These are phyloP conservation scores for Agapornis roseicollis DNA, from an alignment of 2,113 vertebrate genomes.

Conservation along the genomic window DNA sequence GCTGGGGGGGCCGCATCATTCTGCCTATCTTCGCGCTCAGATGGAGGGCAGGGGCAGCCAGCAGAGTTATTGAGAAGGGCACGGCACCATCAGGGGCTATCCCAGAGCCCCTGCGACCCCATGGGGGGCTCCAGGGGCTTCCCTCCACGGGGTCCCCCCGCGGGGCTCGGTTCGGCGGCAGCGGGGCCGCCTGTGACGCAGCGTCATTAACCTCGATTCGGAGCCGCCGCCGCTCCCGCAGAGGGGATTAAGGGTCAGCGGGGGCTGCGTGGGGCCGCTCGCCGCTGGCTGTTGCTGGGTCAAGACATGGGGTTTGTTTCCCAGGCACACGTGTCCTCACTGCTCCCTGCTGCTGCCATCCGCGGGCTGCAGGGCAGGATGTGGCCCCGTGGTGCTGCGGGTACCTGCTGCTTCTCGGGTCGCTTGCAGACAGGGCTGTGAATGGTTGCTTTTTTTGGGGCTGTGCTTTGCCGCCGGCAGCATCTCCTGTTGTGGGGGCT, in stretches of 20 bases:
- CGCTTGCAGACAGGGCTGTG: fast-evolving
- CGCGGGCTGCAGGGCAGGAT: background rate
- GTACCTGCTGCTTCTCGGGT: background rate
- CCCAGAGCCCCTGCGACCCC: background rate
- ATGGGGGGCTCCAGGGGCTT: background rate
- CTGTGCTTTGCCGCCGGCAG: background rate
- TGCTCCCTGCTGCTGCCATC: background rate
- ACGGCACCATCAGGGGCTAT: background rate
- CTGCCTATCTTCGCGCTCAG: background rate
- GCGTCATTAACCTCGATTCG: slow-evolving; percentile 60
- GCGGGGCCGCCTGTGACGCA: slow-evolving; percentile 48
- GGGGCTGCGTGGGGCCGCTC: background rate
- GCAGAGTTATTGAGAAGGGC: background rate
- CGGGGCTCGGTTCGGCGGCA: background rate
- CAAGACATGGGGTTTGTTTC: background rate
- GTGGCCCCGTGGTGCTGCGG: background rate
- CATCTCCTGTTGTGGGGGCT: background rate
- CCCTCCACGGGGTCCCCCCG: fast-evolving
- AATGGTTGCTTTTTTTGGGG: fast-evolving
- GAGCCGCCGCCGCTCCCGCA: background rate
- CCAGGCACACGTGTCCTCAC: fast-evolving
- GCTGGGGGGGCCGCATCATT: background rate
- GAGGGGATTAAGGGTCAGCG: slow-evolving; percentile 39
- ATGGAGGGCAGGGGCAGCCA: background rate
- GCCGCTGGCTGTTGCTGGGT: background rate